phyloP scores from a whole-genome alignment of 2,113 vertebrate genomes.

The Syrmaticus mikado region DNA sequence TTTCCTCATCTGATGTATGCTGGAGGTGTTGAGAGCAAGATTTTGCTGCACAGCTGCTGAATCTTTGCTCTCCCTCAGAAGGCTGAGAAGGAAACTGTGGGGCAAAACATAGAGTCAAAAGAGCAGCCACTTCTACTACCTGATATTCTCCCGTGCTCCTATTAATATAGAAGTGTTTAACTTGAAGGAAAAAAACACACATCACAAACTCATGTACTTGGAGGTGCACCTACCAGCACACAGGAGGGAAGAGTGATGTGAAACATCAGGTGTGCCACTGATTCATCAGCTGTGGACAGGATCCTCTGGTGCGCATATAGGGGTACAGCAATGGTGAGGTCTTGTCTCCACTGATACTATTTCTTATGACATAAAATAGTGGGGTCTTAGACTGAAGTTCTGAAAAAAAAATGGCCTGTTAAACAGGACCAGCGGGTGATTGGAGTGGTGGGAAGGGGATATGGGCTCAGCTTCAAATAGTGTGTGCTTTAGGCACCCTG shows the following conservation, averaged over 20 bases:
- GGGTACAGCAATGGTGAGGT: not conserved
- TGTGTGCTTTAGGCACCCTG: not conserved
- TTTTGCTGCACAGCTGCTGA: not conserved
- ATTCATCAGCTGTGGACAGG: not conserved
- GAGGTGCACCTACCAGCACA: not conserved
- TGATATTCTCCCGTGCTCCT: not conserved
- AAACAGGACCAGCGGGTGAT: not conserved
- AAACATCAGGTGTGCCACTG: fast-evolving
- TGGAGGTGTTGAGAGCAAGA: slow-evolving; percentile 25
- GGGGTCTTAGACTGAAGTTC: not conserved
- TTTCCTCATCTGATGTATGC: not conserved
- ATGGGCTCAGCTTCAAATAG: not conserved
- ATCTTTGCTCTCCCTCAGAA: not conserved
- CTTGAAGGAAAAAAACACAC: not conserved
- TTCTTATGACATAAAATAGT: not conserved
- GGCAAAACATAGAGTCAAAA: not conserved
- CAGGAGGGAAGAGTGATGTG: not conserved
- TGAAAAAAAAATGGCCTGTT: not conserved
- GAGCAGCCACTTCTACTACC: not conserved
- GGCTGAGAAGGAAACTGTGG: not conserved
- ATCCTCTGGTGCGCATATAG: not conserved
- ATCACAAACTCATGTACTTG: not conserved
- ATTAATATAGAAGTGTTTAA: not conserved
- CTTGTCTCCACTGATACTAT: not conserved
- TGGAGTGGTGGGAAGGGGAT: not conserved